Evolutionary conservation across 1,140 invertebrate species (phyloP).

Genomic region (Atta texana): DNA sequence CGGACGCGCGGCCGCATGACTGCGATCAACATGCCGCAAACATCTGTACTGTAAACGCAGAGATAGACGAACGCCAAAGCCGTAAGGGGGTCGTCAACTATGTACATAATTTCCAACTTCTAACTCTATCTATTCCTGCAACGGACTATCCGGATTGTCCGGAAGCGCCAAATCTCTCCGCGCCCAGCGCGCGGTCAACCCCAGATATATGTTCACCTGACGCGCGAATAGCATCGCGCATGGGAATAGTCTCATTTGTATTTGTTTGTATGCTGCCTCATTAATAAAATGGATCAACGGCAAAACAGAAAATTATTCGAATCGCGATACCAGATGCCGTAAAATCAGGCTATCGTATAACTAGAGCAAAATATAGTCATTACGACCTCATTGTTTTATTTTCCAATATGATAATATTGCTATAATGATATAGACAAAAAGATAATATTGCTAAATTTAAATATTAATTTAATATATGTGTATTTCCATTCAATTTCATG

Average conservation of each 20-base stretch:
- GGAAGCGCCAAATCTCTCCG: conserved; percentile 34
- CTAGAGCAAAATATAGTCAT: neutral
- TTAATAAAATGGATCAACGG: conserved; percentile 44
- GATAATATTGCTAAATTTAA: neutral
- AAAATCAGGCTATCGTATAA: conserved; percentile 2
- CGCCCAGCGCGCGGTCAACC: conserved; percentile 19
- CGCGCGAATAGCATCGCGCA: conserved; percentile 32
- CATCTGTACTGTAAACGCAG: conserved; percentile 47
- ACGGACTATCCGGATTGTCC: conserved; percentile 41
- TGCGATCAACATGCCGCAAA: conserved; percentile 57
- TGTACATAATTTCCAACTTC: conserved; percentile 67
- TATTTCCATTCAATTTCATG: too few species aligned
- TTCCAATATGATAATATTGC: too few species aligned
- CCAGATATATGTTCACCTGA: conserved; percentile 25
- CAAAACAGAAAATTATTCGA: conserved; percentile 35
- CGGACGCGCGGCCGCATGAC: conserved; percentile 9
- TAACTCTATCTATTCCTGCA: conserved; percentile 44
- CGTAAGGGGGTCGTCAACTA: conserved; percentile 65
- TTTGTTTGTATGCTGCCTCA: conserved; percentile 34
- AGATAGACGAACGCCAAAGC: conserved; percentile 66
- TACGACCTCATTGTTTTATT: neutral
- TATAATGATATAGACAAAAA: too few species aligned
- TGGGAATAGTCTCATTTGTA: conserved; percentile 59
- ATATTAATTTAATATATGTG: neutral
- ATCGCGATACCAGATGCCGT: neutral